Conservation (phyloP, 2,113 vertebrate species). For the Bagarius yarrelli region DNA sequence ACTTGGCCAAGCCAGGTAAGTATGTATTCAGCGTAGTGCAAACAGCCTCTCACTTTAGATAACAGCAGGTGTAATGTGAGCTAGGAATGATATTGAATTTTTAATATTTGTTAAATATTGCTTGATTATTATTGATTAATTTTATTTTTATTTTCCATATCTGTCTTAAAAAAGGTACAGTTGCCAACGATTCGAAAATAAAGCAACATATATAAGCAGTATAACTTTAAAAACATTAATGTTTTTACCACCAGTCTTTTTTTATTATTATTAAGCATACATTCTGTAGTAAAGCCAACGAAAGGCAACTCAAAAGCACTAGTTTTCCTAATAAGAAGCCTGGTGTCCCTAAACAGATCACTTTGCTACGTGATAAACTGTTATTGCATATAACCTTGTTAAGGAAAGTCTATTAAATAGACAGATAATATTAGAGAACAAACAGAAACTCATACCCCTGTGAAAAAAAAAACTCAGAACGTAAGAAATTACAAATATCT, state of each 20-base stretch:
- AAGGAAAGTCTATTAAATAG: constrained; percentile 6
- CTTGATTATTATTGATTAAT: background rate
- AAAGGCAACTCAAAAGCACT: background rate
- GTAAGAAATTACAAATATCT: constrained; percentile 28
- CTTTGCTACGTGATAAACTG: background rate
- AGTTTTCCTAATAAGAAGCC: too few relatives aligned
- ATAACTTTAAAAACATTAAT: too few relatives aligned
- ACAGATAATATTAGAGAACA: background rate
- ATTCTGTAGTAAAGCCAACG: background rate
- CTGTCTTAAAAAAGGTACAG: too few relatives aligned
- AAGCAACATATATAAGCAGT: too few relatives aligned
- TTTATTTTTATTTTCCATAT: too few relatives aligned
- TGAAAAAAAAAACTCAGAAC: constrained; percentile 27
- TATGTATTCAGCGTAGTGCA: background rate
- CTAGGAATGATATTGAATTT: background rate
- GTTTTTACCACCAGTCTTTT: too few relatives aligned
- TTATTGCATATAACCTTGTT: background rate
- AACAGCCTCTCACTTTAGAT: background rate
- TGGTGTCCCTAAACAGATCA: background rate
- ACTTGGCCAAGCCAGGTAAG: background rate
- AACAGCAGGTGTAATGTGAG: background rate
- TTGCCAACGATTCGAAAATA: too few relatives aligned
- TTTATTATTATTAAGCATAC: too few relatives aligned
- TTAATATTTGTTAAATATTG: background rate
- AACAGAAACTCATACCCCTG: background rate